Base-by-base conservation (phyloP, 2,888 invertebrate species). In the Drosophila hamatofila region DNA sequence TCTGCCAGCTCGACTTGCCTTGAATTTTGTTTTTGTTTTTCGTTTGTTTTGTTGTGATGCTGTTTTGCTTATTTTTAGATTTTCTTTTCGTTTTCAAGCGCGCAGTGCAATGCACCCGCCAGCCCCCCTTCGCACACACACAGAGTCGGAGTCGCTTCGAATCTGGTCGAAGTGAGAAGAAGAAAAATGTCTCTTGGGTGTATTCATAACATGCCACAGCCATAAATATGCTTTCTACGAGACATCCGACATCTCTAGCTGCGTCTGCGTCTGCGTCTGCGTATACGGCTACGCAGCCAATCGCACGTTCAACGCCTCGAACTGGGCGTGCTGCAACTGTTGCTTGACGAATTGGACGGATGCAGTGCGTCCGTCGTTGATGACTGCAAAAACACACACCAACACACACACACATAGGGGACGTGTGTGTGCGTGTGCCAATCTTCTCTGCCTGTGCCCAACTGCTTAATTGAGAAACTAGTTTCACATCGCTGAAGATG, bases 321-420 rank as follows among this genome's bases (percentile, higher is more conserved):
- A 83, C 84, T 81, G 89, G 89, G 86, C 88, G 84, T 84, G 78
- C 82, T 51, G 60, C 75, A 72, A 81, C 75, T 83, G 71, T 80
- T 81, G 77, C 86, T 89, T 86, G 89, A 86, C 86, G 89, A 85
- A 87, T 89, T 87, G 88, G 77, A 85, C 89, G 89, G 85, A 89
- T 87, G 84, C 87, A 80, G 70, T 79, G 81, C 84, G 80, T 84
- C 80, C 61, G 57, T 74, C 70, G 60, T 56, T 70, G 69, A 75
- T 69, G 83, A 68, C 74, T 70, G 59, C 60, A 42, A 27, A 54
- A 59, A 63, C 41, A 42, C 54, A 63, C 44, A 61, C 52, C 39
- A n/a, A 49, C 35, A 62, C 23, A 39, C 27, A 46, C 41, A 48
- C 30, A 52, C 55, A 23, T 23, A 5, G 16, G 6, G 8, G 14